These are phyloP conservation scores for Steinernema hermaphroditum DNA, from an alignment of 2,888 invertebrate genomes.

Conservation along the genomic window DNA sequence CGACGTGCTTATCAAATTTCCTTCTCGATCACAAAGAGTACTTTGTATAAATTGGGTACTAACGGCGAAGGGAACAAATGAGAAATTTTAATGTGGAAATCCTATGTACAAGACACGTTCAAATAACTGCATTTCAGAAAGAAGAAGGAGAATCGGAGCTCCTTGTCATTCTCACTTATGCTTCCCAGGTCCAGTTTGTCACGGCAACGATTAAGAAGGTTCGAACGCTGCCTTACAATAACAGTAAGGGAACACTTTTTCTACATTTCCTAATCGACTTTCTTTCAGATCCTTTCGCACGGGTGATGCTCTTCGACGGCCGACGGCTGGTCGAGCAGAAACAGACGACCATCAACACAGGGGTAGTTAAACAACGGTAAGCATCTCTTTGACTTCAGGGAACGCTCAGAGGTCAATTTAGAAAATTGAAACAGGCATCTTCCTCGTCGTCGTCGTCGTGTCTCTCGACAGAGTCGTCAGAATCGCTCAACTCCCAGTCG, in stretches of 20 bases:
- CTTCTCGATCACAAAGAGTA: too few species aligned
- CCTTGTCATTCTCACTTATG: conserved; percentile 62
- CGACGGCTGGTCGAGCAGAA: conserved; percentile 60
- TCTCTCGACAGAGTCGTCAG: conserved; percentile 43
- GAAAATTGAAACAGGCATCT: conserved; percentile 35
- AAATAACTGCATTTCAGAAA: background rate
- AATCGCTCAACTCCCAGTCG: conserved; percentile 32
- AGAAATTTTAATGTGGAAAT: too few species aligned
- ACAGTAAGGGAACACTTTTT: conserved; percentile 42
- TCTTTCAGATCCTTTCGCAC: conserved; percentile 53
- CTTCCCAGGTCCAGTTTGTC: conserved; percentile 59
- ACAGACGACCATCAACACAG: conserved; percentile 56
- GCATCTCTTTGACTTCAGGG: background rate
- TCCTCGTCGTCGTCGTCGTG: conserved; percentile 49
- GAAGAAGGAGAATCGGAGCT: conserved; percentile 47
- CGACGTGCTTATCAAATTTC: too few species aligned
- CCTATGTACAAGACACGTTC: too few species aligned
- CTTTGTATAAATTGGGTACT: too few species aligned
- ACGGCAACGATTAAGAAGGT: conserved; percentile 64
- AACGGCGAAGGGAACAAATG: too few species aligned
- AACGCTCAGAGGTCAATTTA: background rate
- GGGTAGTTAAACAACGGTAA: conserved; percentile 37
- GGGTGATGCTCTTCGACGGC: conserved; percentile 61
- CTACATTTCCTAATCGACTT: background rate
- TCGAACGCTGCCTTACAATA: conserved; percentile 50